Evolutionary conservation across 2,888 invertebrate species (phyloP), one percentile per base, ranked within the genome.

Genomic region (Acanthopleura granulata): DNA sequence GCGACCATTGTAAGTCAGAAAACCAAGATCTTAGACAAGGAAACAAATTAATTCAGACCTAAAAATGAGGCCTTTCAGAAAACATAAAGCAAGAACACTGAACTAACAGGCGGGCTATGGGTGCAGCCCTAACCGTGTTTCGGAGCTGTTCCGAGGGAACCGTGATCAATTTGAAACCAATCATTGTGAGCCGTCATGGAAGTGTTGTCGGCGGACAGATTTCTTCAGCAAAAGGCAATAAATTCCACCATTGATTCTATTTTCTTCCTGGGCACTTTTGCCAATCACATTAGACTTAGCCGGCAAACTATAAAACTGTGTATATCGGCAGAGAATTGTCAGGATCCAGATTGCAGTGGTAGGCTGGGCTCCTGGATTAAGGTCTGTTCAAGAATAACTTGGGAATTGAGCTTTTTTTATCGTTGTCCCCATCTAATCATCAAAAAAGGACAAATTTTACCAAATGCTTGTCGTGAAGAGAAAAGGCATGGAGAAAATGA

Each of bases 241-340:
- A 57, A 57, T 57, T 57, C 12, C 22, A 18, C 57, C 22, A 57
- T 57, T 57, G 57, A 57, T 57, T 57, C 57, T 22, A 57, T 57
- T 57, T 22, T 57, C 57, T 57, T 57, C 57, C 57, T 57, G 18
- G n/a, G n/a, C 22, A 57, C 57, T 57, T 57, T 57, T 57, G n/a
- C 22, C 57, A 57, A 57, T 57, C 57, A 57, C 57, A 57, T 57
- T 57, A 57, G 57, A 57, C 57, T 57, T 57, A 57, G 57, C 57
- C 57, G 22, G 22, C 57, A 57, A 57, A 57, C 57, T 57, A 57
- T 57, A 57, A 57, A 57, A 22, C 22, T 18, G n/a, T 57, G 57
- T 57, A 57, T 57, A 57, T 57, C n/a, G 22, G 12, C 18, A n/a
- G 6, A 22, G 57, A 57, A 57, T 57, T 57, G 57, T 57, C 57